Evolutionary conservation across 2,888 invertebrate genomes (phyloP).

Genomic region (Orthosia gracilis): DNA sequence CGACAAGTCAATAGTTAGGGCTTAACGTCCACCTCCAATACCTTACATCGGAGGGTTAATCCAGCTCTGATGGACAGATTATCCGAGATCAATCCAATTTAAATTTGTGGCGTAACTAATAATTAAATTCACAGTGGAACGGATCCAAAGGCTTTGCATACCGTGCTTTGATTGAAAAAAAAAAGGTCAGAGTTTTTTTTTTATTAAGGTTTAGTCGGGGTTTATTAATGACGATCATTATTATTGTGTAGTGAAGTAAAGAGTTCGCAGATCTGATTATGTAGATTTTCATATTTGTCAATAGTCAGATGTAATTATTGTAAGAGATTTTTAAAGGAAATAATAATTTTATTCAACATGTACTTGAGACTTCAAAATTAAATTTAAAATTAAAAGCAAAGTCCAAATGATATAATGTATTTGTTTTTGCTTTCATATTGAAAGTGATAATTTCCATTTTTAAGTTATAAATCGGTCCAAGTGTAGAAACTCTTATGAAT

Average conservation of each 20-base stretch:
- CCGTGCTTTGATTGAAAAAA: constrained; percentile 48
- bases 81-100: constrained; percentile 72
- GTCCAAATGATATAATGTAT: too few species aligned
- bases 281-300: too few species aligned
- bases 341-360: too few species aligned
- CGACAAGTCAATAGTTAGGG: constrained; percentile 50
- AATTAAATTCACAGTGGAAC: constrained; percentile 73
- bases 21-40: constrained; percentile 36
- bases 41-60: constrained; percentile 49
- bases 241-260: background rate
- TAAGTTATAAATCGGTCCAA: too few species aligned
- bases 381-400: too few species aligned
- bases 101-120: constrained; percentile 72
- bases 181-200: constrained; percentile 23
- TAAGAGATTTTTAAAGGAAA: too few species aligned
- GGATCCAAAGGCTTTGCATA: constrained; percentile 59
- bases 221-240: constrained; percentile 24
- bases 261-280: background rate
- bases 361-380: too few species aligned
- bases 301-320: too few species aligned
- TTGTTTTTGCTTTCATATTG: too few species aligned
- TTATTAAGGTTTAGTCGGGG: background rate
- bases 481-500: too few species aligned
- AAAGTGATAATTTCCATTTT: too few species aligned
- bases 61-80: constrained; percentile 66